phyloP scores from a whole-genome alignment of 2,113 vertebrate genomes.

The Ceyx melanurus region DNA sequence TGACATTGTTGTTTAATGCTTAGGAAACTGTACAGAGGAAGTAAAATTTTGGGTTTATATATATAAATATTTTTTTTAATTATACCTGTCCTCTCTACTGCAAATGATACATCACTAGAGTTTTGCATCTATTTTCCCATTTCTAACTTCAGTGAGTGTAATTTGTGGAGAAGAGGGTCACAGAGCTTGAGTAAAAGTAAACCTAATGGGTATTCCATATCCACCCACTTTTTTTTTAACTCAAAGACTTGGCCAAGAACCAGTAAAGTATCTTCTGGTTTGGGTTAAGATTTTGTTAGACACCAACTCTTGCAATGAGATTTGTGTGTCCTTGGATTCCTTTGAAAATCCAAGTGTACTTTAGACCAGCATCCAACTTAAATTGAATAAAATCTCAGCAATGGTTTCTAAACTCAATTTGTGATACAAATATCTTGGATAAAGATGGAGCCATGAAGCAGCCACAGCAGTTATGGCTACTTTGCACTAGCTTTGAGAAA shows the following conservation, averaged over 20 bases:
- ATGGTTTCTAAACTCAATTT: neutral
- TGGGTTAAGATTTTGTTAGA: neutral
- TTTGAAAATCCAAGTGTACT: neutral
- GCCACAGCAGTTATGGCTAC: neutral
- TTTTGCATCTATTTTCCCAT: neutral
- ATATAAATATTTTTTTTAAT: neutral
- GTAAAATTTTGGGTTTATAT: neutral
- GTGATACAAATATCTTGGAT: neutral
- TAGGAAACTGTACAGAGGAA: neutral
- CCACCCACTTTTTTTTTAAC: neutral
- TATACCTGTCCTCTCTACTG: neutral
- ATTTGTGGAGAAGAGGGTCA: neutral
- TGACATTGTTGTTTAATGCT: neutral
- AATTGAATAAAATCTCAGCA: neutral
- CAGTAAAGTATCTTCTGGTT: neutral
- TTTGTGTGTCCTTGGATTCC: neutral
- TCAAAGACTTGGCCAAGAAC: accelerated
- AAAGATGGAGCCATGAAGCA: neutral
- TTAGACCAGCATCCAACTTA: neutral
- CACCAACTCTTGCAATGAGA: neutral
- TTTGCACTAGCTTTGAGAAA: neutral
- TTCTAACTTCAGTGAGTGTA: neutral
- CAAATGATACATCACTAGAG: neutral
- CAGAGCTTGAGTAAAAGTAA: neutral
- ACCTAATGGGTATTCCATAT: neutral